Conservation (phyloP, 2,113 vertebrate genomes). For the Oenanthe oenanthe region DNA sequence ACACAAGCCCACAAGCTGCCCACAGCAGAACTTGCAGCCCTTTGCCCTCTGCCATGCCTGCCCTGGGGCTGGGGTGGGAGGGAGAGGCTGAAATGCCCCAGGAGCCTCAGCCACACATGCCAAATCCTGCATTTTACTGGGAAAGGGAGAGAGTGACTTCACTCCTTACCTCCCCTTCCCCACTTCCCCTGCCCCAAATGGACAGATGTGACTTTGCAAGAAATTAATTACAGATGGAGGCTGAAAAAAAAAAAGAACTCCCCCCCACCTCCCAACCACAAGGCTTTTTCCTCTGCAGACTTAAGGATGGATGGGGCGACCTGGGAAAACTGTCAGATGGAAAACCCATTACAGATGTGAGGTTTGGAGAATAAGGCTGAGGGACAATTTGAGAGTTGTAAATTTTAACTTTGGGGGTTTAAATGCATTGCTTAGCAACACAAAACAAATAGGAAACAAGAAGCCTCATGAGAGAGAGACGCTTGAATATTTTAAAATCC, state of each 20-base stretch:
- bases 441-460: constrained; percentile 80
- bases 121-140: constrained; percentile 36
- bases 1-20: background rate
- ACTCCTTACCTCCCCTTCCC: constrained; percentile 40
- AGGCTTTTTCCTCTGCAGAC: constrained; percentile 57
- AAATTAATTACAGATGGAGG: constrained; percentile 69
- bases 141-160: constrained; percentile 61
- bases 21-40: background rate
- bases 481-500: constrained; percentile 68
- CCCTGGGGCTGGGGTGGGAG: background rate
- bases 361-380: constrained; percentile 29
- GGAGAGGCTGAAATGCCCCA: background rate
- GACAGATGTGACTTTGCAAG: constrained; percentile 56
- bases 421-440: constrained; percentile 75
- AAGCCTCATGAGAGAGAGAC: constrained; percentile 52
- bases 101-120: background rate
- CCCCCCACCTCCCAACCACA: background rate
- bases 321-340: constrained; percentile 67
- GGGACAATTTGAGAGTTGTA: constrained; percentile 61
- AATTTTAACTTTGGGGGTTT: constrained; percentile 66
- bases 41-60: background rate
- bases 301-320: constrained; percentile 38
- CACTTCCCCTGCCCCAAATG: background rate
- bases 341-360: constrained; percentile 76
- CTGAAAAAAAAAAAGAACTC: background rate